Conservation (phyloP, 2,888 invertebrate genomes). For the Cerastis rubricosa region DNA sequence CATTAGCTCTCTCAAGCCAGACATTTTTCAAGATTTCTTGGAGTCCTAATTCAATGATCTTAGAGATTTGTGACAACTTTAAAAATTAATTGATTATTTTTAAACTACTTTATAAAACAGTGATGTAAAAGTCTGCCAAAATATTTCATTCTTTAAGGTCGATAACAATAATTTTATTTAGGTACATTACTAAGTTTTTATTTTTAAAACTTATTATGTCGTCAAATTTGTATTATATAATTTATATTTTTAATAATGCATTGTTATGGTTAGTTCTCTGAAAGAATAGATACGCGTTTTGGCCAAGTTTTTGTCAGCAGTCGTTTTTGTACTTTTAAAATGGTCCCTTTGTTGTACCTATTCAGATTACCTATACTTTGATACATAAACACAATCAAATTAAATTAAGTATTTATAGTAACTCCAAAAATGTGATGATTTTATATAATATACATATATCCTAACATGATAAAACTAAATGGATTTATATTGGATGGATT, state of each 20-base stretch:
- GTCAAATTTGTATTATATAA: conserved; percentile 7
- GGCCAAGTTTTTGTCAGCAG: neutral
- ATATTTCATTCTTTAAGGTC: conserved; percentile 28
- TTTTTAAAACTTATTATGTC: conserved; percentile 47
- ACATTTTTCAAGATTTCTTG: conserved; percentile 47
- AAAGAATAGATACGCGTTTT: conserved; percentile 28
- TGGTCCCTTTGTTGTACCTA: neutral
- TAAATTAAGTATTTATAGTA: neutral
- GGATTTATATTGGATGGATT: neutral
- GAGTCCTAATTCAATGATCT: conserved; percentile 50
- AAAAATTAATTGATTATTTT: conserved; percentile 7
- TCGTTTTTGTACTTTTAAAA: conserved; percentile 18
- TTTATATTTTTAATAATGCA: conserved; percentile 25
- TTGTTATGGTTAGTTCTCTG: conserved; percentile 16
- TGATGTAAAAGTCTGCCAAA: conserved; percentile 52
- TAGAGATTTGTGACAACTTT: conserved; percentile 23
- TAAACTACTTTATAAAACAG: conserved; percentile 9
- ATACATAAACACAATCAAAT: neutral
- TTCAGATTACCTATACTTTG: neutral
- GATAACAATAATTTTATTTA: conserved; percentile 14
- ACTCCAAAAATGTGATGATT: neutral
- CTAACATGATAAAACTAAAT: neutral
- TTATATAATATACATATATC: too few species aligned
- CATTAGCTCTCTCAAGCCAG: conserved; percentile 45
- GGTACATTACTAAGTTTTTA: conserved; percentile 44